phyloP scores from a whole-genome alignment of 2,113 vertebrate species.

The Neoarius graeffei region DNA sequence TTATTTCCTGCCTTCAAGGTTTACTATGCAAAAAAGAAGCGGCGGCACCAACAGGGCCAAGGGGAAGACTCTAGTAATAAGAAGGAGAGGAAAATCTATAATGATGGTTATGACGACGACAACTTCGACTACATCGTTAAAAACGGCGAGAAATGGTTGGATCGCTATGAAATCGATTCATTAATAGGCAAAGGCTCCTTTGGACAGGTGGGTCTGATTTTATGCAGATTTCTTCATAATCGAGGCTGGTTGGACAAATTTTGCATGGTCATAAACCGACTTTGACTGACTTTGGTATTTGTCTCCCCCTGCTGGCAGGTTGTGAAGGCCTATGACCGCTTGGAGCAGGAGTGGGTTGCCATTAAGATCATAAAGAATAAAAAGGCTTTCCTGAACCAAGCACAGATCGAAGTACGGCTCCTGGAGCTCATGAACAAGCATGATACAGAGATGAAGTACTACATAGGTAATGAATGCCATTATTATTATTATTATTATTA shows the following conservation, averaged over 20 bases:
- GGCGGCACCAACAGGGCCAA: slow-evolving; percentile 96
- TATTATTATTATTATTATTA: neutral
- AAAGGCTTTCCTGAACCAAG: slow-evolving; percentile 99
- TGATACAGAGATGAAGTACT: slow-evolving; percentile 99
- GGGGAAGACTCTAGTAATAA: slow-evolving; percentile 99
- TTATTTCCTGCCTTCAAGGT: slow-evolving; percentile 71
- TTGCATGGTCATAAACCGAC: slow-evolving; percentile 22
- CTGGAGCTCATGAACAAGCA: slow-evolving; percentile 99
- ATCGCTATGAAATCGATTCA: slow-evolving; percentile 98
- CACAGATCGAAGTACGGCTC: slow-evolving; percentile 98
- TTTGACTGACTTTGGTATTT: neutral
- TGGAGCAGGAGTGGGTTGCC: slow-evolving; percentile 98
- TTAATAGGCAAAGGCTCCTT: slow-evolving; percentile 99
- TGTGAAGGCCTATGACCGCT: slow-evolving; percentile 96
- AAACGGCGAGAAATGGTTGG: slow-evolving; percentile 99
- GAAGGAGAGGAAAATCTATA: slow-evolving; percentile 98
- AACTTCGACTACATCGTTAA: slow-evolving; percentile 99
- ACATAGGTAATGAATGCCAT: slow-evolving; percentile 85
- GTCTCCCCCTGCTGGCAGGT: slow-evolving; percentile 74
- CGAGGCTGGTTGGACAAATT: neutral
- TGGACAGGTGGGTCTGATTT: slow-evolving; percentile 83
- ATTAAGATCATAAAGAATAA: slow-evolving; percentile 99
- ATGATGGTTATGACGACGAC: slow-evolving; percentile 97
- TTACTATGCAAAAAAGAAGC: slow-evolving; percentile 99
- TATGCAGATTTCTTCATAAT: neutral